Conservation (phyloP, 2,888 invertebrate species). For the Tenodera sinensis region DNA sequence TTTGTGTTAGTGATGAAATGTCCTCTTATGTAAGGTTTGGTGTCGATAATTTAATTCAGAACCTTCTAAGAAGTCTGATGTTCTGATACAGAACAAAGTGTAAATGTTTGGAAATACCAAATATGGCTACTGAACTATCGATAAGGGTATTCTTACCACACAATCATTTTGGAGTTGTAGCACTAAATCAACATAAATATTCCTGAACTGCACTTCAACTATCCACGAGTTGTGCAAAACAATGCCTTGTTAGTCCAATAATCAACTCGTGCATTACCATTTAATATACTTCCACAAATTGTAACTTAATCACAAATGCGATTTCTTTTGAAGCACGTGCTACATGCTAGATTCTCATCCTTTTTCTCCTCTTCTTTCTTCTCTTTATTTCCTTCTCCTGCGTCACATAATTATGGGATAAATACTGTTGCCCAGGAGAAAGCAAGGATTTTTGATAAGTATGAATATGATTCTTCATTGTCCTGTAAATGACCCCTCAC, state of each 20-base stretch:
- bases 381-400: neutral
- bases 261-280: neutral
- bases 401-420: neutral
- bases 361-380: neutral
- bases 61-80: neutral
- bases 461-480: neutral
- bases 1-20: neutral
- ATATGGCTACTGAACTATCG: neutral
- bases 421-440: neutral
- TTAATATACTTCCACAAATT: neutral
- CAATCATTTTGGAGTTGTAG: neutral
- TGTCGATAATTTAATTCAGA: neutral
- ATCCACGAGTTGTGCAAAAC: neutral
- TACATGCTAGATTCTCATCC: neutral
- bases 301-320: neutral
- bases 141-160: neutral
- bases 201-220: neutral
- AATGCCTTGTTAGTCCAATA: neutral
- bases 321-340: neutral
- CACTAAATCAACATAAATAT: neutral
- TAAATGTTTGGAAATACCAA: neutral
- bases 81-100: neutral
- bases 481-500: neutral
- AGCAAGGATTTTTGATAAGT: neutral
- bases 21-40: neutral